Evolutionary conservation across 1,140 invertebrate genomes (phyloP).

Genomic region (Papilio machaon): DNA sequence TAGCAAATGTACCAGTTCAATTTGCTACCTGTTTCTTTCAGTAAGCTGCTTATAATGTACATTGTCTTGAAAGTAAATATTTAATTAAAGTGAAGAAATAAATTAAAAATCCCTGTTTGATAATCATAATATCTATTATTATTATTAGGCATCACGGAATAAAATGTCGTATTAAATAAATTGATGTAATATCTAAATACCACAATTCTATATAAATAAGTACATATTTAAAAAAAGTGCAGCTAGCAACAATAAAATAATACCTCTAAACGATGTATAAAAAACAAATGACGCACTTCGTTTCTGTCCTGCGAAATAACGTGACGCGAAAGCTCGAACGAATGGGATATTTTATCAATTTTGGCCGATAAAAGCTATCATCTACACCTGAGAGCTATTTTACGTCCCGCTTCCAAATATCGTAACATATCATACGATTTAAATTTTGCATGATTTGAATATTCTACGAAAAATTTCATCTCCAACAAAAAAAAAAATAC

Average conservation of each 20-base stretch:
- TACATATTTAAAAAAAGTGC: too few relatives aligned
- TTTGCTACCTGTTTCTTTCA: constrained; percentile 7
- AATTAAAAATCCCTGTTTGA: too few relatives aligned
- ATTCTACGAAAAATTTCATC: neutral
- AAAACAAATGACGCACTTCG: constrained; percentile 24
- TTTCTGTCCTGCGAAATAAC: constrained; percentile 40
- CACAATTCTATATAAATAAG: too few relatives aligned
- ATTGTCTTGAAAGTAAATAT: neutral
- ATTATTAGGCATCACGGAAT: too few relatives aligned
- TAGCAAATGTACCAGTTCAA: constrained; percentile 13
- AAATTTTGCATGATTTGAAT: constrained; percentile 21
- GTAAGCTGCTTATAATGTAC: constrained; percentile 10
- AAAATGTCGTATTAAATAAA: too few relatives aligned
- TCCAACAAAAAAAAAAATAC: constrained; percentile 61
- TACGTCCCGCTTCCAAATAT: constrained; percentile 61
- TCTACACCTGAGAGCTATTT: constrained; percentile 78
- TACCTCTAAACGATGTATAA: constrained; percentile 28
- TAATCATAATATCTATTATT: too few relatives aligned
- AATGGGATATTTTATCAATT: constrained; percentile 77
- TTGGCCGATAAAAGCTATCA: constrained; percentile 79
- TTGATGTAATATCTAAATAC: too few relatives aligned
- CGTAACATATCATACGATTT: constrained; percentile 49
- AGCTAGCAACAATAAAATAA: neutral
- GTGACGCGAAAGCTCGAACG: constrained; percentile 52
- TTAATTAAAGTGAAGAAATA: neutral